Conservation (phyloP, 2,113 vertebrate genomes). For the Engystomops pustulosus region DNA sequence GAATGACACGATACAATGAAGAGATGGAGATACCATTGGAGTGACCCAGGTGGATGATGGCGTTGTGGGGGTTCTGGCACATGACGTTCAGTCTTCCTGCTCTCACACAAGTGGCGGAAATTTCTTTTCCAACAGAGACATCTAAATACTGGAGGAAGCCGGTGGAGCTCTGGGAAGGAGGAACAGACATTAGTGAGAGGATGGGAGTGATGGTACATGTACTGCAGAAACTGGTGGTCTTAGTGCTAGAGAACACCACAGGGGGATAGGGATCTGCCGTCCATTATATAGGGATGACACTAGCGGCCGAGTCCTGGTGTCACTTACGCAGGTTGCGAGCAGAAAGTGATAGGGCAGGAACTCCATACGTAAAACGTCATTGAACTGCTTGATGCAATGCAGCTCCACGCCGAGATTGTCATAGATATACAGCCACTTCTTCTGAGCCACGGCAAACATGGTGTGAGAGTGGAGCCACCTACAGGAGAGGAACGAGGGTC, state of each 20-base stretch:
- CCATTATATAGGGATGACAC: no score
- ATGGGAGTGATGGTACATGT: neutral
- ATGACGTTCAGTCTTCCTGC: slow-evolving; percentile 82
- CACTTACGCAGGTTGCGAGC: slow-evolving; percentile 76
- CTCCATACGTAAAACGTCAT: slow-evolving; percentile 81
- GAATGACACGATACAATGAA: no score
- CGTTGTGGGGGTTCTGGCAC: slow-evolving; percentile 87
- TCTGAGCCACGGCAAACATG: slow-evolving; percentile 88
- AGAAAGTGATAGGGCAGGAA: slow-evolving; percentile 89
- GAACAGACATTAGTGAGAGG: neutral
- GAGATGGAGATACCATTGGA: slow-evolving; percentile 69
- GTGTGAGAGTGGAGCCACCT: slow-evolving; percentile 88
- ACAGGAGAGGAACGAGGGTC: neutral
- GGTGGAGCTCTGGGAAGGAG: slow-evolving; percentile 77
- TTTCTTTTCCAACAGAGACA: slow-evolving; percentile 86
- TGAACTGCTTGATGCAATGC: slow-evolving; percentile 86
- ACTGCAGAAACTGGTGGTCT: neutral
- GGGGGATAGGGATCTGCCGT: no score
- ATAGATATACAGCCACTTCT: slow-evolving; percentile 87
- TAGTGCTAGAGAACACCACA: no score
- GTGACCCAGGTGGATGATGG: slow-evolving; percentile 86
- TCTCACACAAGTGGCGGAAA: slow-evolving; percentile 78
- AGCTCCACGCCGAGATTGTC: slow-evolving; percentile 88
- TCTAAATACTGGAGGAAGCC: slow-evolving; percentile 91
- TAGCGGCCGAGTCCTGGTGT: no score